Conservation (phyloP, 2,797 vertebrate species). For the Sebastiscus albofasciatus region DNA sequence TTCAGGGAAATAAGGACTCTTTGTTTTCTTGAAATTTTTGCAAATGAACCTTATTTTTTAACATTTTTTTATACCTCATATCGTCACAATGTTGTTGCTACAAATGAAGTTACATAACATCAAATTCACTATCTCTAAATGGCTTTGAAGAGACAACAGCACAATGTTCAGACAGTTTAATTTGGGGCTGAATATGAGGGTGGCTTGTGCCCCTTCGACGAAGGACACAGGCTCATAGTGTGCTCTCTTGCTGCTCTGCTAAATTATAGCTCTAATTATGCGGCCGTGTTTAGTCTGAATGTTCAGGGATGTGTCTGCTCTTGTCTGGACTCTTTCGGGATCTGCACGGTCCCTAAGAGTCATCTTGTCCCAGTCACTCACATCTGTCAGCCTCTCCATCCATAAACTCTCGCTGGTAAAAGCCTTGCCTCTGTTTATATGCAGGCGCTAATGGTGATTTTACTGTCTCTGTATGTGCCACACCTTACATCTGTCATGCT, state of each 20-base stretch:
- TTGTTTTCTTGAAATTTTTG: constrained; percentile 2
- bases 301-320: constrained; percentile 70
- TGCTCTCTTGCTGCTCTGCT: constrained; percentile 45
- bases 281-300: constrained; percentile 76
- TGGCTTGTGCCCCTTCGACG: constrained; percentile 48
- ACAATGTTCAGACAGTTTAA: constrained; percentile 43
- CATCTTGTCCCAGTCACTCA: constrained; percentile 39
- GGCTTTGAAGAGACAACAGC: constrained; percentile 29
- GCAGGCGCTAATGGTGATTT: constrained; percentile 64
- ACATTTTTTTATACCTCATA: neutral
- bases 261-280: constrained; percentile 78
- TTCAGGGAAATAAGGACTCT: neutral
- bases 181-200: constrained; percentile 41
- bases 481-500: constrained; percentile 71
- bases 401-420: constrained; percentile 64
- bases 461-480: constrained; percentile 55
- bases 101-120: neutral
- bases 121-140: constrained; percentile 15
- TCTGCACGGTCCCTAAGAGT: constrained; percentile 46
- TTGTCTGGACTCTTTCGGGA: constrained; percentile 65
- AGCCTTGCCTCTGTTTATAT: constrained; percentile 59
- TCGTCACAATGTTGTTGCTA: neutral
- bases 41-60: neutral
- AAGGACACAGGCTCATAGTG: constrained; percentile 50
- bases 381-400: constrained; percentile 55